These are phyloP conservation scores for Gobio occitaniae DNA, from an alignment of 2,797 vertebrate species.

Conservation along the genomic window DNA sequence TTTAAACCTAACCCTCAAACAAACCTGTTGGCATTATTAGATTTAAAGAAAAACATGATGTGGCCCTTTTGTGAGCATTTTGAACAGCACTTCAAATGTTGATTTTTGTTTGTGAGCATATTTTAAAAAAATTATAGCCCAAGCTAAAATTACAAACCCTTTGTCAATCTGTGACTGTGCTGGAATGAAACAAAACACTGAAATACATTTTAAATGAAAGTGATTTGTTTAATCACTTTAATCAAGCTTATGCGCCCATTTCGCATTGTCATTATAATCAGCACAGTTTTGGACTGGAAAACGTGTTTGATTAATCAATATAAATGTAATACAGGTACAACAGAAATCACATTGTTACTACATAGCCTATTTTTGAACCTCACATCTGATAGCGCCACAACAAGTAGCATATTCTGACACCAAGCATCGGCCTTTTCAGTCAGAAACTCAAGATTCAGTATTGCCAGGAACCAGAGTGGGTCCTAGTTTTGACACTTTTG, in stretches of 20 bases:
- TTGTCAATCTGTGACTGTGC: background rate
- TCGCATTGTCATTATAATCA: background rate
- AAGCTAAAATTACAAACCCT: background rate
- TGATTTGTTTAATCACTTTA: background rate
- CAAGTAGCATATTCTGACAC: background rate
- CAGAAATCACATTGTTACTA: background rate
- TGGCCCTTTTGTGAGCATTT: background rate
- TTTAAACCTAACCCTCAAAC: background rate
- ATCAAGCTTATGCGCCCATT: no score
- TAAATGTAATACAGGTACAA: background rate
- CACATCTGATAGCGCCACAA: background rate
- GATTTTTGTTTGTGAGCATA: background rate
- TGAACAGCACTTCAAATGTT: background rate
- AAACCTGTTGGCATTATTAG: background rate
- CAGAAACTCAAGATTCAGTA: background rate
- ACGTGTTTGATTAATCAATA: background rate
- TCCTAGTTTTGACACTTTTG: slow-evolving; percentile 16
- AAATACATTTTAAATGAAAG: background rate
- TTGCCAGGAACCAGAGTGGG: background rate
- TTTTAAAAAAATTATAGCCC: background rate
- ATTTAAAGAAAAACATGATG: background rate
- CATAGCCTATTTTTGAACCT: background rate
- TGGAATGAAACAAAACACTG: background rate
- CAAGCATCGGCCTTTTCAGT: background rate
- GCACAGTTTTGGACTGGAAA: background rate